These are phyloP conservation scores for Carassius gibelio DNA, from an alignment of 2,113 vertebrate species.

Conservation along the genomic window DNA sequence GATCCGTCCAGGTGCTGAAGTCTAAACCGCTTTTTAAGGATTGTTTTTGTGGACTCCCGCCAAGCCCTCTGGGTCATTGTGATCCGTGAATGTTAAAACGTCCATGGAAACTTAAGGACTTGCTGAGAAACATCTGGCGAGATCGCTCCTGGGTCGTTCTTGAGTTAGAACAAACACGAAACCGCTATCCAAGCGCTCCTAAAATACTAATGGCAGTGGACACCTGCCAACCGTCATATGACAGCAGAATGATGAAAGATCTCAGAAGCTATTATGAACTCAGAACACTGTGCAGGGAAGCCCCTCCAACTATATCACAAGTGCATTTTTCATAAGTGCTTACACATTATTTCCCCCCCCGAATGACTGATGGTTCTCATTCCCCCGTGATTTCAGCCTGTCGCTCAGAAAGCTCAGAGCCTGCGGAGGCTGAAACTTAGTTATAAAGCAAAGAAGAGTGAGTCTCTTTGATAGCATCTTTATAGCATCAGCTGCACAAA, in stretches of 20 bases:
- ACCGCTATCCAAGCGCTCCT: neutral
- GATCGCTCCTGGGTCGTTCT: conserved; percentile 19
- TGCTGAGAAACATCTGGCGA: conserved; percentile 28
- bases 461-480: conserved; percentile 40
- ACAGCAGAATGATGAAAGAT: conserved; percentile 15
- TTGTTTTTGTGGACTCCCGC: neutral
- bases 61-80: conserved; percentile 13
- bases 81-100: conserved; percentile 33
- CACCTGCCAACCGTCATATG: conserved; percentile 17
- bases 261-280: conserved; percentile 17
- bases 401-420: conserved; percentile 12
- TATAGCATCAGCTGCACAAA: neutral
- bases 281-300: neutral
- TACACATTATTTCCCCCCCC: conserved; percentile 7
- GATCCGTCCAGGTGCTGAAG: neutral
- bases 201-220: conserved; percentile 13
- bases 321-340: conserved; percentile 21
- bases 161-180: conserved; percentile 41
- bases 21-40: neutral
- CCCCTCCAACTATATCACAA: conserved; percentile 21
- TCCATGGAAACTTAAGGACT: conserved; percentile 34
- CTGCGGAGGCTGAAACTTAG: conserved; percentile 22
- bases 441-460: conserved; percentile 15
- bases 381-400: conserved; percentile 29
- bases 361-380: conserved; percentile 33